Conservation (phyloP, 2,888 invertebrate genomes). For the Nymphalis polychloros region DNA sequence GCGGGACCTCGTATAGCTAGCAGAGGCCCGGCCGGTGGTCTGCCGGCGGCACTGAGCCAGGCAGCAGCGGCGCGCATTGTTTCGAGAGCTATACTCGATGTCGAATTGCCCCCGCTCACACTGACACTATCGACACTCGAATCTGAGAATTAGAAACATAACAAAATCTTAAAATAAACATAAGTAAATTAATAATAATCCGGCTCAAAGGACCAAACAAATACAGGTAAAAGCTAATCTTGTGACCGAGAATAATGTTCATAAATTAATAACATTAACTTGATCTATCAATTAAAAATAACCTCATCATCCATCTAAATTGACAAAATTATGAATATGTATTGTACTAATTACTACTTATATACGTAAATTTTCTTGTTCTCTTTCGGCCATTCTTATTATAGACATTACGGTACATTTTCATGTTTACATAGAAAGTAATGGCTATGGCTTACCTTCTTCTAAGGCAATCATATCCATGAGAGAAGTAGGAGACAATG, state of each 20-base stretch:
- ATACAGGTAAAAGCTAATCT: no score
- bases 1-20: conserved; percentile 86
- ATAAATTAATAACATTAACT: no score
- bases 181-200: neutral
- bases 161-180: neutral
- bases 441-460: conserved; percentile 83
- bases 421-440: no score
- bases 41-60: conserved; percentile 88
- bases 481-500: conserved; percentile 92
- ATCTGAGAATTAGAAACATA: conserved; percentile 49
- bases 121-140: conserved; percentile 75
- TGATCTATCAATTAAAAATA: no score
- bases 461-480: conserved; percentile 93
- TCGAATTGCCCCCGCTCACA: conserved; percentile 57
- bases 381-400: no score
- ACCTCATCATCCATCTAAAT: no score
- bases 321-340: no score
- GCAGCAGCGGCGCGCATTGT: conserved; percentile 90
- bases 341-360: no score
- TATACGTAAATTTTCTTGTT: no score
- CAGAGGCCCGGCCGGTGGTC: conserved; percentile 59
- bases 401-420: no score
- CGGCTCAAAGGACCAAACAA: conserved; percentile 5
- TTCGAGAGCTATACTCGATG: conserved; percentile 61
- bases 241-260: no score